Evolutionary conservation across 2,797 vertebrate genomes (phyloP).

Genomic region (Myotis vivesi): DNA sequence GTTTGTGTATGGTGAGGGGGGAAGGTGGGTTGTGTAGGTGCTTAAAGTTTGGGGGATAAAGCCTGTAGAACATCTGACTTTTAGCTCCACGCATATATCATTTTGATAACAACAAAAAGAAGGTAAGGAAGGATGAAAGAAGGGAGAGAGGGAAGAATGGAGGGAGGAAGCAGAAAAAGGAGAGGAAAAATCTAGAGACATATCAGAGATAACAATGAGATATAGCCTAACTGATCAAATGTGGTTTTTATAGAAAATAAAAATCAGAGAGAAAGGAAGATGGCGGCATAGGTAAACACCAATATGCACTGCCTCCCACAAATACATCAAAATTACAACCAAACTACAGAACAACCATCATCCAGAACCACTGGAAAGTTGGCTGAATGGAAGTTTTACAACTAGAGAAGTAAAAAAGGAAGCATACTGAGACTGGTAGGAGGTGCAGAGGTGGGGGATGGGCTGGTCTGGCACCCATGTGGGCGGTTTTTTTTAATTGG

Average conservation of each 20-base stretch:
- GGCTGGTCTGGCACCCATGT: too few species aligned
- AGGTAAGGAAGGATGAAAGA: background rate
- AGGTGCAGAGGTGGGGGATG: too few species aligned
- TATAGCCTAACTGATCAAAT: background rate
- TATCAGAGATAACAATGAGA: background rate
- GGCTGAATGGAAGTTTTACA: too few species aligned
- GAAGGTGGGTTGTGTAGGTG: background rate
- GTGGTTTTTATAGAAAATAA: background rate
- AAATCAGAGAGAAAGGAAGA: background rate
- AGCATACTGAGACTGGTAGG: too few species aligned
- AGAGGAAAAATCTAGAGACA: background rate
- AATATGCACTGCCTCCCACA: too few species aligned
- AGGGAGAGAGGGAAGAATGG: background rate
- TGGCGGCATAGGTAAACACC: too few species aligned
- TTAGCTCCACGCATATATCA: background rate
- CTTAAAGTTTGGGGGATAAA: background rate
- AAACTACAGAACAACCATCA: too few species aligned
- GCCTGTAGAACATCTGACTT: background rate
- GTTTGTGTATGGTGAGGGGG: too few species aligned
- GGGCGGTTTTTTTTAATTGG: too few species aligned
- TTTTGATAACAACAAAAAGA: background rate
- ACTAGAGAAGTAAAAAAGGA: too few species aligned
- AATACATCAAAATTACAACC: too few species aligned
- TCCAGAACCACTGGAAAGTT: too few species aligned
- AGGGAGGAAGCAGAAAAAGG: background rate